Base-by-base conservation (phyloP, 2,113 vertebrate species). In the Struthidea cinerea region DNA sequence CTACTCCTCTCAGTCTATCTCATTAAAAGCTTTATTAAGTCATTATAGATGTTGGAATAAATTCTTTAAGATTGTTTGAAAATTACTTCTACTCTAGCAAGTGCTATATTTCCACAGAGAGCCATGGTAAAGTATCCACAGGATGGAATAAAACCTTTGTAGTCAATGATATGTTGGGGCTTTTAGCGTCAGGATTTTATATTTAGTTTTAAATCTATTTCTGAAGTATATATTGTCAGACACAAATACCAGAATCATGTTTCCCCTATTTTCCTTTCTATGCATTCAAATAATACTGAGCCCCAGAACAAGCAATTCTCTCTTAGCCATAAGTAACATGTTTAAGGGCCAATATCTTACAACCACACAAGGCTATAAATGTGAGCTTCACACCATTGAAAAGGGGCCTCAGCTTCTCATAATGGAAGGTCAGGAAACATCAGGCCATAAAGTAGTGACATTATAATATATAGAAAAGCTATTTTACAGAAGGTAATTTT, bases 401-500 rank as follows among this genome's bases (percentile, higher is more conserved):
- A 85, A 93, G 35, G 17, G 42, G 75, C 26, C 67, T 94, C 71
- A 80, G 1, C 50, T 93, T 88, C 50, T 90, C 39, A 44, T 80
- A 94, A 90, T 74, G 47, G 93, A 91, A 93, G 92, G 92, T 97
- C 94, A 92, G 75, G 88, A 22, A 93, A 90, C 91, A 94, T 86
- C 78, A 84, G 52, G 55, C 47, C 55, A 77, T 96, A 95, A 97
- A 96, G 42, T 22, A 85, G 68, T 88, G 87, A 88, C 89, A 91
- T 90, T 94, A 89, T 96, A 95, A 94, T 93, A 74, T 87, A 96
- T 85, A 94, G 84, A 91, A 96, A 96, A 95, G 57, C 74, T 93
- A 80, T 95, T 97, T 96, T 90, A 95, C 93, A 96, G 95, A 90
- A 90, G 63, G 75, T 84, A 92, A 94, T 86, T 96, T 96, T 95